phyloP scores from a whole-genome alignment of 2,888 invertebrate genomes.

The Catocala fraxini region DNA sequence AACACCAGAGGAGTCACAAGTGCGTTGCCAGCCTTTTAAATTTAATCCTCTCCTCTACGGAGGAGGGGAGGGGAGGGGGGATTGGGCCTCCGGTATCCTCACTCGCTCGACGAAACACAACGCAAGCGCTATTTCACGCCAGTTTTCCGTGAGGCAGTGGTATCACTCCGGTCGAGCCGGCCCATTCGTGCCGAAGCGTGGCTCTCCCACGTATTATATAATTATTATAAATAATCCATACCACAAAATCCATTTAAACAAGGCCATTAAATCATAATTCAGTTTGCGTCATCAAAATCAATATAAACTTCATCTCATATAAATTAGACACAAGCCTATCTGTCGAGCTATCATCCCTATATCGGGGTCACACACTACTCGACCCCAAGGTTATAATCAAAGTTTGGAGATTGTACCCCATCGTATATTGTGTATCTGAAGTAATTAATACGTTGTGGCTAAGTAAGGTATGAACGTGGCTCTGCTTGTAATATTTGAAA shows the following conservation, averaged over 20 bases:
- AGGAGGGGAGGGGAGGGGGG: too few relatives aligned
- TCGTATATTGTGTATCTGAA: constrained; percentile 55
- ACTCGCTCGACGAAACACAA: too few relatives aligned
- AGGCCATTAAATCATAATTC: not conserved
- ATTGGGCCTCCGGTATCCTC: too few relatives aligned
- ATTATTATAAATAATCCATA: too few relatives aligned
- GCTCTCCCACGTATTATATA: too few relatives aligned
- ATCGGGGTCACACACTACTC: constrained; percentile 16
- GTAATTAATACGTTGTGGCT: constrained; percentile 60
- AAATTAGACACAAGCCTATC: not conserved
- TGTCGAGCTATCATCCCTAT: constrained; percentile 23
- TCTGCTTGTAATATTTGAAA: constrained; percentile 8
- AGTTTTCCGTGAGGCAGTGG: too few relatives aligned
- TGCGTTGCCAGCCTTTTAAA: too few relatives aligned
- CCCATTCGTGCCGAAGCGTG: too few relatives aligned
- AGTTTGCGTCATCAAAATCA: constrained; percentile 6
- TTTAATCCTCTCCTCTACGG: too few relatives aligned
- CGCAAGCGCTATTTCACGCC: too few relatives aligned
- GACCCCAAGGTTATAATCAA: constrained; percentile 57
- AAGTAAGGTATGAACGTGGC: constrained; percentile 15
- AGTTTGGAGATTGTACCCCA: constrained; percentile 52
- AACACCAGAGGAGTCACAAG: too few relatives aligned
- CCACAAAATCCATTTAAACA: not conserved
- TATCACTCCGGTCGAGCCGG: too few relatives aligned
- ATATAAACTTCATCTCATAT: not conserved